Evolutionary conservation across 2,888 invertebrate species (phyloP).

Genomic region (Drosophila percnosoma): DNA sequence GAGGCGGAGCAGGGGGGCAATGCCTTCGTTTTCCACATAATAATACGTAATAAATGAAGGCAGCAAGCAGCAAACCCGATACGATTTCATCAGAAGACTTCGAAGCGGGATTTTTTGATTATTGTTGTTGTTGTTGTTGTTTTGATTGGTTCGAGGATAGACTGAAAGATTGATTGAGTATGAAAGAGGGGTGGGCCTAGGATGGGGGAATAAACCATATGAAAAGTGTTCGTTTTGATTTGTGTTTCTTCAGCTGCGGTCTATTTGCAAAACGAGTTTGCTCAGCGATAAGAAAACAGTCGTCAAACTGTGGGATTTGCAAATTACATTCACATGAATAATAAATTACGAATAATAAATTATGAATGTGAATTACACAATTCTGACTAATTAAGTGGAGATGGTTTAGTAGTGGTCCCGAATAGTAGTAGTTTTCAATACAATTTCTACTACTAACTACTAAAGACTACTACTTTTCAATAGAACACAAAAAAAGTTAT

Average conservation of each 20-base stretch:
- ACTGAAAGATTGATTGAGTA: slow-evolving; percentile 14
- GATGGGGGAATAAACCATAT: slow-evolving; percentile 18
- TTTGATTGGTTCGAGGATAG: slow-evolving; percentile 25
- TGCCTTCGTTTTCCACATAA: slow-evolving; percentile 19
- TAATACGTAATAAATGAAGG: slow-evolving; percentile 29
- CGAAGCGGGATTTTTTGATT: not conserved
- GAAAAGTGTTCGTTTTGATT: slow-evolving; percentile 20
- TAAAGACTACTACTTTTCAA: not conserved
- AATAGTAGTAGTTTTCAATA: too few species aligned
- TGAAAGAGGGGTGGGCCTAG: not conserved
- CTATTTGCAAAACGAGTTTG: slow-evolving; percentile 28
- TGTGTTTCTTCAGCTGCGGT: slow-evolving; percentile 39
- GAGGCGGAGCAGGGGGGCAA: not conserved
- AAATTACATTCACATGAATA: not conserved
- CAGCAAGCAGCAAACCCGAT: slow-evolving; percentile 5
- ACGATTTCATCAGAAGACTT: slow-evolving; percentile 34
- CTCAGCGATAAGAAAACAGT: slow-evolving; percentile 36
- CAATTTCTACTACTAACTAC: too few species aligned
- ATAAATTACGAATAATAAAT: not conserved
- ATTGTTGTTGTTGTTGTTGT: slow-evolving; percentile 14
- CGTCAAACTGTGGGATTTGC: slow-evolving; percentile 15
- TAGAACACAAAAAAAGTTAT: not conserved
- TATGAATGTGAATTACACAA: not conserved
- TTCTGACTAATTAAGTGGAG: not conserved
- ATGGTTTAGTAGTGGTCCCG: not conserved